These are phyloP conservation scores for Ophion ventricosus DNA, from an alignment of 2,888 invertebrate species.

Conservation along the genomic window DNA sequence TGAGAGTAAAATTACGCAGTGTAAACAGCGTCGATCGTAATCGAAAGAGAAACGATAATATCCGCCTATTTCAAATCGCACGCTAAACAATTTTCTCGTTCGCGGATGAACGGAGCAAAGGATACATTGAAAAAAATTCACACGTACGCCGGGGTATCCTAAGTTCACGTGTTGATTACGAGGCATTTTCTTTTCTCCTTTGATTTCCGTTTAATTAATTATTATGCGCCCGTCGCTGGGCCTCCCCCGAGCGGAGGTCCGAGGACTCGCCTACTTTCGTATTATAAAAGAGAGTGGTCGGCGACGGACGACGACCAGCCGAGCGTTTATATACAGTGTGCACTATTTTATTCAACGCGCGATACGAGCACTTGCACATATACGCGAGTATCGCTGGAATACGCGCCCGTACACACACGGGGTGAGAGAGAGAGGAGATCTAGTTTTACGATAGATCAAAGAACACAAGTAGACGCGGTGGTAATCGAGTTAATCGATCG, in stretches of 20 bases:
- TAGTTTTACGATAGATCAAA: conserved; percentile 81
- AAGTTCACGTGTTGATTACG: conserved; percentile 60
- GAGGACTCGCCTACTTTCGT: conserved; percentile 37
- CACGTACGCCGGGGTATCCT: neutral
- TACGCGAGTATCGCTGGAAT: conserved; percentile 12
- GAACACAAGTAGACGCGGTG: conserved; percentile 75
- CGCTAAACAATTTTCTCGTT: conserved; percentile 48
- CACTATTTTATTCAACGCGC: conserved; percentile 51
- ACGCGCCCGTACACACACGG: conserved; percentile 1
- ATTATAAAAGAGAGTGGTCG: conserved; percentile 54
- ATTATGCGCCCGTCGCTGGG: conserved; percentile 66
- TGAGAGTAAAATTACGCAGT: conserved; percentile 71
- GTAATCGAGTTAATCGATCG: conserved; percentile 82
- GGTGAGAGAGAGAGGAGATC: conserved; percentile 71
- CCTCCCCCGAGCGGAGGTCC: conserved; percentile 9
- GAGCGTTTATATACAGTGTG: conserved; percentile 46
- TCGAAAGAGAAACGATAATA: conserved; percentile 51
- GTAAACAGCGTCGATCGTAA: conserved; percentile 58
- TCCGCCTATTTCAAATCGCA: conserved; percentile 47
- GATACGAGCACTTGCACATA: conserved; percentile 33
- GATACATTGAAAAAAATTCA: conserved; percentile 11
- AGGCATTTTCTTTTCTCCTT: conserved; percentile 40
- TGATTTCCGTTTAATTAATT: conserved; percentile 51
- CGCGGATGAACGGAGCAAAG: conserved; percentile 20
- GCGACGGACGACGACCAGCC: conserved; percentile 50